Conservation (phyloP, 2,888 invertebrate species). For the Autographa pulchrina region DNA sequence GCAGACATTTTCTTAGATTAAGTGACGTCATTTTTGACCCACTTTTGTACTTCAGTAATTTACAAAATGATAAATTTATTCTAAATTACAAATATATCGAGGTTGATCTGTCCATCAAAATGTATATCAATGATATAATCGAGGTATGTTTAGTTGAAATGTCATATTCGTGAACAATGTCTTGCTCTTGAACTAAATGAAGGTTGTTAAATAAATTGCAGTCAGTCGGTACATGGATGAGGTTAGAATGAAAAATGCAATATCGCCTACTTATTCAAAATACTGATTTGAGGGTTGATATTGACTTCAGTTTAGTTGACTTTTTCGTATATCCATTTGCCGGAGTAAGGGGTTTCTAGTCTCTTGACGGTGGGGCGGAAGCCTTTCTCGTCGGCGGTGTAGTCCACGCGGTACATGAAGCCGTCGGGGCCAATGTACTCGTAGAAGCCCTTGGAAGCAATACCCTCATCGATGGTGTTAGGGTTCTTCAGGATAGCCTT, state of each 20-base stretch:
- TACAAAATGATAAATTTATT: conserved; percentile 49
- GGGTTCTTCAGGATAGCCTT: conserved; percentile 86
- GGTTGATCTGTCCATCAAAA: conserved; percentile 60
- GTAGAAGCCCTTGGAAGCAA: conserved; percentile 86
- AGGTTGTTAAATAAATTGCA: conserved; percentile 65
- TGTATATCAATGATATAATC: conserved; percentile 55
- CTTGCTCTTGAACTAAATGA: conserved; percentile 70
- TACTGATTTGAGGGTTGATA: conserved; percentile 79
- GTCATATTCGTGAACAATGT: conserved; percentile 77
- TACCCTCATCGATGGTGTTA: conserved; percentile 85
- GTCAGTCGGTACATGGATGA: conserved; percentile 63
- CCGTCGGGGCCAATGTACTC: conserved; percentile 89
- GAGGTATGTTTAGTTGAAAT: conserved; percentile 70
- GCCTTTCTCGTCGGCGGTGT: conserved; percentile 87
- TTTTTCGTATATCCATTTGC: conserved; percentile 86
- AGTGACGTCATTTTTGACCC: conserved; percentile 60
- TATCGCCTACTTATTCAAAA: conserved; percentile 77
- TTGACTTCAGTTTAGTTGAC: conserved; percentile 72
- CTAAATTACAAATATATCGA: conserved; percentile 59
- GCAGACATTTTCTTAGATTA: conserved; percentile 67
- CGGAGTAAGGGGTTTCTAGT: conserved; percentile 85
- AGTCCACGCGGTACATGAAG: conserved; percentile 87
- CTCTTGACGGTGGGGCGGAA: conserved; percentile 85
- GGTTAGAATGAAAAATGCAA: conserved; percentile 52
- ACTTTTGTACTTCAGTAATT: conserved; percentile 71